phyloP scores from a whole-genome alignment of 2,888 invertebrate genomes.

The Cryptocephalus moraei region DNA sequence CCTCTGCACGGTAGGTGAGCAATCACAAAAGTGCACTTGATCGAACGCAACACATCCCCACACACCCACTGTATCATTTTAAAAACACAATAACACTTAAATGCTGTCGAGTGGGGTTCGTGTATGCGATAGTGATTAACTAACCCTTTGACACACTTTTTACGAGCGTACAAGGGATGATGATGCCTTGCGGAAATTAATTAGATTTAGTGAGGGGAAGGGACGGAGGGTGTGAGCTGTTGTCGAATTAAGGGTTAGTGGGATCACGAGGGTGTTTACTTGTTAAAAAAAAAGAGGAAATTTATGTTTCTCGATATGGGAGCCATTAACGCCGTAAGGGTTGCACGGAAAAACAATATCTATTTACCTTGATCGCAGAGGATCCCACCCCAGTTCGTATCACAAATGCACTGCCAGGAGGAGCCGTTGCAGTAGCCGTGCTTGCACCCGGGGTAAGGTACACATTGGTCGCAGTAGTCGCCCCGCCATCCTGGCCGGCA shows the following conservation, averaged over 20 bases:
- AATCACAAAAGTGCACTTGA: conserved; percentile 28
- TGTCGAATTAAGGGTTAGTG: too few species aligned
- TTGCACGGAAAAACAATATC: neutral
- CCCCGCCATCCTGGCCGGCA: conserved; percentile 92
- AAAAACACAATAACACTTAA: conserved; percentile 9
- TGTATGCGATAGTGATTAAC: conserved; percentile 16
- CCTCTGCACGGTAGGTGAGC: conserved; percentile 17
- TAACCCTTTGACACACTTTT: conserved; percentile 23
- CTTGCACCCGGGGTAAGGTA: conserved; percentile 91
- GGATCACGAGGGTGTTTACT: too few species aligned
- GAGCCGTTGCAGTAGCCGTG: conserved; percentile 91
- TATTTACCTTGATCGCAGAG: conserved; percentile 84
- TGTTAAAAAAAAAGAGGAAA: too few species aligned
- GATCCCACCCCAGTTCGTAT: conserved; percentile 97
- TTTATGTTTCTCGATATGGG: too few species aligned
- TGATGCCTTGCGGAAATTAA: neutral
- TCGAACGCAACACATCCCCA: conserved; percentile 14
- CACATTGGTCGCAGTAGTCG: conserved; percentile 83
- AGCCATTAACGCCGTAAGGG: too few species aligned
- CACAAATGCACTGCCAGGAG: conserved; percentile 94
- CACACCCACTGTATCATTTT: conserved; percentile 1
- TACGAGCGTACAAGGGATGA: conserved; percentile 18
- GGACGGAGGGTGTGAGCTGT: too few species aligned
- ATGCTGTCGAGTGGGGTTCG: conserved; percentile 7
- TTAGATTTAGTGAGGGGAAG: too few species aligned